Percentiles rank a stretch among this genome's conserved stretches.
These are phyloP conservation scores for Scolanthus callimorphus DNA, from an alignment of 92 coral and sea anemone species.

Conservation along the genomic window DNA sequence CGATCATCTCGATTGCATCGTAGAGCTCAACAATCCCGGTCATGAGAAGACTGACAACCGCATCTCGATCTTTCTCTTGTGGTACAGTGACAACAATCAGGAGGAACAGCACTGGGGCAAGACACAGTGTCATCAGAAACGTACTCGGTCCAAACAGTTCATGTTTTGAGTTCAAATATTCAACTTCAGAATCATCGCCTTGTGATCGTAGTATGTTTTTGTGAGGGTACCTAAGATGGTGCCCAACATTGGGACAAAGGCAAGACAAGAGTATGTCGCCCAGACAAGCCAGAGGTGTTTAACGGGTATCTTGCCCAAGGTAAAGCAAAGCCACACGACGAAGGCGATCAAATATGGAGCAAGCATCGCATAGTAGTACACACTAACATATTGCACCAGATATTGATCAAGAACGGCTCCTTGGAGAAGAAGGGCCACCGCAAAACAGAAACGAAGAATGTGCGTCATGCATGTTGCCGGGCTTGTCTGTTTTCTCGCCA, in stretches of 20 bases:
- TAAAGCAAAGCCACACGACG: neutral
- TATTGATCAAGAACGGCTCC: neutral
- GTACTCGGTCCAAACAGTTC: constrained; percentile 8
- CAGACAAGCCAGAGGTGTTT: neutral
- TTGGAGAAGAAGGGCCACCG: neutral
- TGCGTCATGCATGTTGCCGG: too few species aligned
- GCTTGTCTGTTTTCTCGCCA: too few species aligned
- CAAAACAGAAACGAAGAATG: neutral
- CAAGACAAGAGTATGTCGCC: neutral
- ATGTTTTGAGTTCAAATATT: neutral
- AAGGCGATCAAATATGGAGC: neutral
- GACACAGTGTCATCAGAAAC: constrained; percentile 9
- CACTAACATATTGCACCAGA: neutral
- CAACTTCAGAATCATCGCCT: too few species aligned
- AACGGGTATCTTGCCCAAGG: neutral
- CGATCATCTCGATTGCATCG: constrained; percentile 9
- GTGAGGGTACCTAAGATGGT: neutral
- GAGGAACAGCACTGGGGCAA: constrained; percentile 7
- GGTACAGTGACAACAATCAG: neutral
- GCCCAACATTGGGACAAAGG: neutral
- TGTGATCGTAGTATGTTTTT: too few species aligned
- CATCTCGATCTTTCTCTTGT: neutral
- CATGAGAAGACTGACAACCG: neutral
- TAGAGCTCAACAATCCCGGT: neutral
- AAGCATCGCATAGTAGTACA: neutral